A percentile compares a stretch with the other conserved stretches of the same genome.
Conservation (phyloP, 2,797 vertebrate genomes). For the Trachurus trachurus region DNA sequence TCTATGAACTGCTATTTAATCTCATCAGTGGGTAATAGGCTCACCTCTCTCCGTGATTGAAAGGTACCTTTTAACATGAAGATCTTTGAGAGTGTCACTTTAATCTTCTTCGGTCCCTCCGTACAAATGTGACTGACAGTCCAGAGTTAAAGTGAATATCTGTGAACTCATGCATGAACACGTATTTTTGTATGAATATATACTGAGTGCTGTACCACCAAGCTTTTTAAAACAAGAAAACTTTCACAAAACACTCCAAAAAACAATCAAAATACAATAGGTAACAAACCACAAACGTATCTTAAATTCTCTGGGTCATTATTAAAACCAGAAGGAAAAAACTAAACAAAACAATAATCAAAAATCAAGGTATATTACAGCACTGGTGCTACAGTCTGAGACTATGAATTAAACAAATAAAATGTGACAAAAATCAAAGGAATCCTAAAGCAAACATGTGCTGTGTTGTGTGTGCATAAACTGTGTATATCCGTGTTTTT, state of each 20-base stretch:
- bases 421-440: constrained; percentile 3
- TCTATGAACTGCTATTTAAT: too few relatives aligned
- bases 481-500: neutral
- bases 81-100: too few relatives aligned
- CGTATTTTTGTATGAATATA: constrained; percentile 9
- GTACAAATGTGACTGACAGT: constrained; percentile 16
- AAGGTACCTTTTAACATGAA: neutral
- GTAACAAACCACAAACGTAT: constrained; percentile 32
- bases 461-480: neutral
- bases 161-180: constrained; percentile 45
- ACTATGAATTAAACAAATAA: constrained; percentile 22
- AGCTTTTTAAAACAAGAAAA: constrained; percentile 11
- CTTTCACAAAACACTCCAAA: constrained; percentile 15
- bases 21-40: neutral
- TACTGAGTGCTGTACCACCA: neutral
- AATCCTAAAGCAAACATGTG: constrained; percentile 26
- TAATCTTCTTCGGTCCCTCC: neutral
- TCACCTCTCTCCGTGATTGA: neutral
- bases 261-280: constrained; percentile 15
- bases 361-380: constrained; percentile 26
- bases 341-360: constrained; percentile 19
- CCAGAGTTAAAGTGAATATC: constrained; percentile 13
- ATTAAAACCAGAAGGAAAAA: constrained; percentile 39
- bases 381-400: constrained; percentile 33
- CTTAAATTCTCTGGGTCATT: constrained; percentile 21